These are phyloP conservation scores for Phyllotreta striolata DNA, from an alignment of 2,888 invertebrate species.

Conservation along the genomic window DNA sequence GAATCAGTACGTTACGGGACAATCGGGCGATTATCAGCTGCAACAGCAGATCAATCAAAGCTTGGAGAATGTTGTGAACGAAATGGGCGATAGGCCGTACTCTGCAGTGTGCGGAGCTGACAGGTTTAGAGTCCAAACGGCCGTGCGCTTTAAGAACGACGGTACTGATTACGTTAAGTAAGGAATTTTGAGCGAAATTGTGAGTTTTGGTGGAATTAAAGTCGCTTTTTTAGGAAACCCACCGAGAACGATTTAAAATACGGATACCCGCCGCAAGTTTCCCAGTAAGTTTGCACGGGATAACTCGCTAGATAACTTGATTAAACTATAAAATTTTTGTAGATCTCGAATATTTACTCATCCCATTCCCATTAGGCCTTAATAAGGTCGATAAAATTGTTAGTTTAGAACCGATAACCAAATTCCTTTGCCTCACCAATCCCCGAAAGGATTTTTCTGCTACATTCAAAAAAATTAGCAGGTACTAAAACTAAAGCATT, in stretches of 20 bases:
- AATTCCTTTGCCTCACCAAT: conserved; percentile 9
- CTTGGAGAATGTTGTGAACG: not conserved
- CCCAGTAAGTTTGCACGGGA: conserved; percentile 29
- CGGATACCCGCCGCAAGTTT: conserved; percentile 42
- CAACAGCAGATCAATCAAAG: not conserved
- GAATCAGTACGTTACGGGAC: not conserved
- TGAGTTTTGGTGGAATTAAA: too few species aligned
- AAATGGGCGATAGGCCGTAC: conserved; percentile 5
- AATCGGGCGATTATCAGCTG: not conserved
- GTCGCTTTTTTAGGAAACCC: conserved; percentile 22
- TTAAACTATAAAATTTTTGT: not conserved
- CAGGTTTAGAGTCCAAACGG: not conserved
- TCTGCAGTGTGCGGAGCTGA: conserved; percentile 11
- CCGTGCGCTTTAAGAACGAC: conserved; percentile 1
- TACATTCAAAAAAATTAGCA: conserved; percentile 15
- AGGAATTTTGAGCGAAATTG: not conserved
- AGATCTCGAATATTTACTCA: conserved; percentile 16
- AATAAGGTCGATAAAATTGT: not conserved
- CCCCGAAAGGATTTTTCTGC: conserved; percentile 1
- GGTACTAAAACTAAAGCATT: conserved; percentile 10
- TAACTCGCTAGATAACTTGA: not conserved
- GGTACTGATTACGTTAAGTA: conserved; percentile 10
- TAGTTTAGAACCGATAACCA: conserved; percentile 1
- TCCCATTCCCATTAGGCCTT: conserved; percentile 10
- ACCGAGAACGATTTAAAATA: conserved; percentile 34